Conservation (phyloP, 1,140 invertebrate species). For the Bombus huntii region DNA sequence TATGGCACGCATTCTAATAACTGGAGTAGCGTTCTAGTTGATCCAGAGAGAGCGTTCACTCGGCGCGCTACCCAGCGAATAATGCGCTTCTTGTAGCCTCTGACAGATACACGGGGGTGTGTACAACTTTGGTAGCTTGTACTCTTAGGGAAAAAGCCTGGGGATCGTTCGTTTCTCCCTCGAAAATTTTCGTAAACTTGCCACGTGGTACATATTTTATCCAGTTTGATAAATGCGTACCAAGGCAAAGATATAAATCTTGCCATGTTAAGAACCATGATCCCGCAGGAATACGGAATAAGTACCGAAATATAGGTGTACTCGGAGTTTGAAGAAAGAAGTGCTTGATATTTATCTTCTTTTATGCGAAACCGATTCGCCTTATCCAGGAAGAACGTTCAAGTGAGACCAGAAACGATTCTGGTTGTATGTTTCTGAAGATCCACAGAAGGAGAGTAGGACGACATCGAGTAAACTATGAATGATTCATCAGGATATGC, state of each 20-base stretch:
- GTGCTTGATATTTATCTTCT: not conserved
- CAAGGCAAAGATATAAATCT: not conserved
- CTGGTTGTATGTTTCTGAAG: not conserved
- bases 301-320: not conserved
- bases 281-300: fast-evolving
- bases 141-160: not conserved
- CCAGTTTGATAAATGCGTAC: not conserved
- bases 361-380: not conserved
- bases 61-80: not conserved
- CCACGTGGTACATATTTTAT: not conserved
- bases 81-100: not conserved
- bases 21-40: not conserved
- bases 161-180: not conserved
- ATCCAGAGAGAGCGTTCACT: not conserved
- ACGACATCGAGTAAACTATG: slow-evolving; percentile 1
- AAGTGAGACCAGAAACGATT: not conserved
- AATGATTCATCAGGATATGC: slow-evolving; percentile 26
- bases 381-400: too few species aligned
- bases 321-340: not conserved
- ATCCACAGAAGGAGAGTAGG: not conserved
- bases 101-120: not conserved
- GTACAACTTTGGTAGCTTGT: not conserved
- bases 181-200: not conserved
- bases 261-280: not conserved
- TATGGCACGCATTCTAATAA: slow-evolving; percentile 29